Conservation (phyloP, 2,888 invertebrate genomes). For the Caenorhabditis doughertyi region DNA sequence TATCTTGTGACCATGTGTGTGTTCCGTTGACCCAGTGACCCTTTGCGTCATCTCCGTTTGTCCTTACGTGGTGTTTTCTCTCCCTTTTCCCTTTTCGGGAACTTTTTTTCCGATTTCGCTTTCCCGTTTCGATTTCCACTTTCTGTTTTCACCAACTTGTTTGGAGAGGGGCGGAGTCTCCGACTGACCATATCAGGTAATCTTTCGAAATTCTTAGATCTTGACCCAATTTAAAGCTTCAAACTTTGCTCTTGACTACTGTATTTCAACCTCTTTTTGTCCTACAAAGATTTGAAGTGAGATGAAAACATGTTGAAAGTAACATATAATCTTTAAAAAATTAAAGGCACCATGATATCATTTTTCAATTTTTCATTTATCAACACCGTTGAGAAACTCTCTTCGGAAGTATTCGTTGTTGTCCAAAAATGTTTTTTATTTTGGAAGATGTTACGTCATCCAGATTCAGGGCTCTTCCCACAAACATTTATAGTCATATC, state of each 20-base stretch:
- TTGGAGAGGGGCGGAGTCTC: conserved; percentile 27
- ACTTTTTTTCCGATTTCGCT: conserved; percentile 33
- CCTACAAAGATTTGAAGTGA: too few species aligned
- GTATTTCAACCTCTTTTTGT: too few species aligned
- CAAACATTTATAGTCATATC: too few species aligned
- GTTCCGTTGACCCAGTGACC: conserved; percentile 63
- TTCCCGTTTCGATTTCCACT: conserved; percentile 34
- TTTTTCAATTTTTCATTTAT: background rate
- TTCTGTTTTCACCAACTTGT: conserved; percentile 19
- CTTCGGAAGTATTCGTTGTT: too few species aligned
- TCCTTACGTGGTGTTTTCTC: conserved; percentile 43
- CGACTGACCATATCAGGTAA: conserved; percentile 43
- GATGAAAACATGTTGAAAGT: background rate
- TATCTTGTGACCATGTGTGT: conserved; percentile 52
- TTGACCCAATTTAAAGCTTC: background rate
- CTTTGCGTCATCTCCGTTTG: conserved; percentile 56
- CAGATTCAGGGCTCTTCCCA: too few species aligned
- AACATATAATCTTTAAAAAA: conserved; percentile 2
- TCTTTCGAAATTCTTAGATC: conserved; percentile 5
- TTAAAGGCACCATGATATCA: background rate
- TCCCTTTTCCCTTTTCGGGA: conserved; percentile 22
- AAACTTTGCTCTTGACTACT: background rate
- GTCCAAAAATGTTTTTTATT: too few species aligned
- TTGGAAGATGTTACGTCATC: too few species aligned
- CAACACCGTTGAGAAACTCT: background rate